Base-by-base conservation (phyloP, 2,888 invertebrate genomes). In the Nasonovia ribisnigri region DNA sequence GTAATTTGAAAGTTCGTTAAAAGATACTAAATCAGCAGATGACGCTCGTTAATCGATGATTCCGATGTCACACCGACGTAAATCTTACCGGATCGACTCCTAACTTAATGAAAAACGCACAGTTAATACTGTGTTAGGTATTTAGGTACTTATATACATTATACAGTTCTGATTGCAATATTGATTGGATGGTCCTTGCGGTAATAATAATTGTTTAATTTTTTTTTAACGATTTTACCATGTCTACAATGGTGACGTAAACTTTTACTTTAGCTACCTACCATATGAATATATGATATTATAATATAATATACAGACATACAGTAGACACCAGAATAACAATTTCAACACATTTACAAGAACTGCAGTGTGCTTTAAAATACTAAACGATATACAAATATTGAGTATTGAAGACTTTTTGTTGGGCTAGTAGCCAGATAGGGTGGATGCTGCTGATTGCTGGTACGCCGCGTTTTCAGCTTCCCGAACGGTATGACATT, bases 401-500 rank as follows among this genome's bases (percentile, higher is more conserved):
- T 84, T 29, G 51, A 51, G 51, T 67, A 88, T 51, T 26, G 67
- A 54, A 54, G 43, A 77, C 88, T 77, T 54, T 88, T 42, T 3
- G n/a, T 87, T 93, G 90, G 93, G 90, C 90, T 60, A 26, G 46
- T n/a, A 51, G 67, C 93, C 93, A 93, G 48, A 8, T 42, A 29
- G 67, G 26, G 84, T 84, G 46, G 26, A 77, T 77, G 36, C 77
- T 77, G 77, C 36, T 36, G 77, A 77, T 77, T 77, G 77, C 84
- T 89, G 57, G 57, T 93, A 89, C 89, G 84, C 46, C 5, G 84
- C 84, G n/a, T 84, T 42, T 43, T 77, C 67, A 60, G 84, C 67
- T 60, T 93, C 43, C 57, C 60, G 51, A 77, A 90, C 57, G 4
- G 57, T 24, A 90, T 90, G 93, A 93, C 90, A 90, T 93, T 93